Conservation (phyloP, 2,113 vertebrate genomes). For the Rhea pennata region DNA sequence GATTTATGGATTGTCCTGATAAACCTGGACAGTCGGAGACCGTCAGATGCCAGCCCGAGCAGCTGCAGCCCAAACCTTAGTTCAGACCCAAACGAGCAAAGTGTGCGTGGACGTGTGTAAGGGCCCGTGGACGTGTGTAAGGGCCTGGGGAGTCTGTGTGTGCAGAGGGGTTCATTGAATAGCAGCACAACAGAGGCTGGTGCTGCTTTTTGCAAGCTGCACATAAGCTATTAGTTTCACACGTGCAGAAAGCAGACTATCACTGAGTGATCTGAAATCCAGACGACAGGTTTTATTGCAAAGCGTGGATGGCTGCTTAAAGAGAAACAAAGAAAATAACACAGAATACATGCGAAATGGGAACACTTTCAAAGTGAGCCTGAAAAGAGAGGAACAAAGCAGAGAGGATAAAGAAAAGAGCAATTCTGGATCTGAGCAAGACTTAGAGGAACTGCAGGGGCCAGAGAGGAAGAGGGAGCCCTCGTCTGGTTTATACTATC, state of each 20-base stretch:
- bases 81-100: neutral
- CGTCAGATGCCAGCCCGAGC: neutral
- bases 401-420: neutral
- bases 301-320: neutral
- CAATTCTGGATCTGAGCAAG: neutral
- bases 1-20: neutral
- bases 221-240: neutral
- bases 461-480: neutral
- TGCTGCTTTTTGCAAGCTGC: neutral
- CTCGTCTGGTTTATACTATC: neutral
- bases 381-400: neutral
- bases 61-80: neutral
- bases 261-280: neutral
- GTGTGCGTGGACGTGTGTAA: neutral
- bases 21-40: neutral
- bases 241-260: neutral
- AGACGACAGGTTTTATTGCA: neutral
- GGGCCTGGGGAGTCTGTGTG: neutral
- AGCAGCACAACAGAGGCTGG: neutral
- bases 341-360: neutral
- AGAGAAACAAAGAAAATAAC: neutral
- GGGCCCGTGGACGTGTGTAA: neutral
- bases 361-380: neutral
- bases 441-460: neutral
- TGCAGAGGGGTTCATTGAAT: neutral